phyloP scores from a whole-genome alignment of 2,113 vertebrate genomes.

The Silurus meridionalis region DNA sequence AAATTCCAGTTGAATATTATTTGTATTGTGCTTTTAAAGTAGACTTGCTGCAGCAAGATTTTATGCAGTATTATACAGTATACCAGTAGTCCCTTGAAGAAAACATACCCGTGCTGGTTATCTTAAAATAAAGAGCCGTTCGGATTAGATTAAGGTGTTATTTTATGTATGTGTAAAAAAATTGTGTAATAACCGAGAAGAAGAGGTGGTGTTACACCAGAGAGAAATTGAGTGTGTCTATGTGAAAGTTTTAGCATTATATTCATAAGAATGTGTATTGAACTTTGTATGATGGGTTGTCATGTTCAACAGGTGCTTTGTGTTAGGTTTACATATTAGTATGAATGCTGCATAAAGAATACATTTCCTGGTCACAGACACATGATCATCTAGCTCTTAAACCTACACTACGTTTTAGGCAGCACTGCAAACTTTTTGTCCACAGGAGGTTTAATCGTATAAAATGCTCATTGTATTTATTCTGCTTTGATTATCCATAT shows the following conservation, averaged over 20 bases:
- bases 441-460: neutral
- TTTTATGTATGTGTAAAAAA: conserved; percentile 61
- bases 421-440: conserved; percentile 5
- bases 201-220: neutral
- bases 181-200: conserved; percentile 30
- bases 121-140: conserved; percentile 46
- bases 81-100: neutral
- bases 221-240: conserved; percentile 32
- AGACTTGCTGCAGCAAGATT: neutral
- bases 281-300: conserved; percentile 20
- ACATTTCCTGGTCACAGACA: neutral
- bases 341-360: conserved; percentile 36
- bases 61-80: conserved; percentile 3
- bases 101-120: conserved; percentile 51
- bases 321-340: conserved; percentile 59
- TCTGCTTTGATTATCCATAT: conserved; percentile 21
- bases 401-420: neutral
- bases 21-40: neutral
- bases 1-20: neutral
- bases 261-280: conserved; percentile 43
- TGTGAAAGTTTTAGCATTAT: conserved; percentile 39
- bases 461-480: neutral
- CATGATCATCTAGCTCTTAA: neutral
- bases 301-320: conserved; percentile 66
- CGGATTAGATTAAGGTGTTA: conserved; percentile 59